phyloP scores from a whole-genome alignment of 2,113 vertebrate species.

The Dasyurus viverrinus region DNA sequence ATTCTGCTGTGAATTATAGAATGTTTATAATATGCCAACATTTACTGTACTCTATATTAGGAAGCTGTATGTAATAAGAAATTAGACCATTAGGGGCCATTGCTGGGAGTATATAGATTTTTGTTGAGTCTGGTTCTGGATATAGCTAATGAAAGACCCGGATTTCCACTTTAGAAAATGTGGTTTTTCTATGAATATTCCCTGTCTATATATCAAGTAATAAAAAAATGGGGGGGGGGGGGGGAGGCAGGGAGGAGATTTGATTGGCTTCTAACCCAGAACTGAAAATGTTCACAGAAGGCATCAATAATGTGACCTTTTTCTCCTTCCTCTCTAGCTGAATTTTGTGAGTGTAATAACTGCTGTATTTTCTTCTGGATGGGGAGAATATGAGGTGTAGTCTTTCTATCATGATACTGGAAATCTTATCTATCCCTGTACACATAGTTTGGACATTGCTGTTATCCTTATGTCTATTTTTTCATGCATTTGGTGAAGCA shows the following conservation, averaged over 20 bases:
- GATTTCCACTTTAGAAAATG: not conserved
- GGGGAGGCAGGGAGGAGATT: not conserved
- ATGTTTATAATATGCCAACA: not conserved
- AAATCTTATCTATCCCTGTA: not conserved
- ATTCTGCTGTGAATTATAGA: not conserved
- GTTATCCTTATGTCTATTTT: not conserved
- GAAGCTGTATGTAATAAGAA: not conserved
- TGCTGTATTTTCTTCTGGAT: not conserved
- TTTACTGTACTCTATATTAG: not conserved
- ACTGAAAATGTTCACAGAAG: not conserved
- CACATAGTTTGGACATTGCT: not conserved
- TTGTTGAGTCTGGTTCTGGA: not conserved
- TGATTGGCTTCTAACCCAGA: not conserved
- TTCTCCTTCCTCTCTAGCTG: not conserved
- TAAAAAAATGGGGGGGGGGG: too few relatives aligned
- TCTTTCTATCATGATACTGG: not conserved
- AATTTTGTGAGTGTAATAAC: not conserved
- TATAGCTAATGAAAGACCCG: not conserved
- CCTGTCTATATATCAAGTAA: not conserved
- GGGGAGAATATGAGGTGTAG: not conserved
- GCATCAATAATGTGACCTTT: not conserved
- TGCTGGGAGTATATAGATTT: not conserved
- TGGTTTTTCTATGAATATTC: not conserved
- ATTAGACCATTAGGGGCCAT: not conserved
- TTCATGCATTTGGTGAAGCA: not conserved